Conservation (phyloP, 1,140 invertebrate genomes). For the Harlomillsia oculata region DNA sequence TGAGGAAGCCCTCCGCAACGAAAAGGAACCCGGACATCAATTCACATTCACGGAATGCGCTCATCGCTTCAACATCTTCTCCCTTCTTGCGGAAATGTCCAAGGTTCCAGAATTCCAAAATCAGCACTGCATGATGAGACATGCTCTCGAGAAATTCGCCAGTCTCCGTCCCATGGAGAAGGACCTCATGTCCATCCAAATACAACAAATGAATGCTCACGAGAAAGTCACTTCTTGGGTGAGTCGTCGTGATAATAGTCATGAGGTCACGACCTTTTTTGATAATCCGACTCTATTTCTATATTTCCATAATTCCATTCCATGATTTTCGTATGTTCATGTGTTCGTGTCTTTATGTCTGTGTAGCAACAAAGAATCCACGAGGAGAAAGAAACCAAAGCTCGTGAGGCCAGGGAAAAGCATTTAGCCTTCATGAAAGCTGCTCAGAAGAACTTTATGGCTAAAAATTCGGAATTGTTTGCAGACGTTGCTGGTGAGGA, state of each 20-base stretch:
- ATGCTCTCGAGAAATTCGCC: too few species aligned
- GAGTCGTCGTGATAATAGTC: too few species aligned
- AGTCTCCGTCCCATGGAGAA: too few species aligned
- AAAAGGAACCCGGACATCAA: slow-evolving; percentile 20
- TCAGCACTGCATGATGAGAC: slow-evolving; percentile 39
- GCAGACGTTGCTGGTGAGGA: slow-evolving; percentile 4
- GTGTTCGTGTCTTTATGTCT: too few species aligned
- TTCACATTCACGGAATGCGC: slow-evolving; percentile 13
- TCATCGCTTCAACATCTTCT: neutral
- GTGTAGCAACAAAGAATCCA: slow-evolving; percentile 1
- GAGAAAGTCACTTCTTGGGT: too few species aligned
- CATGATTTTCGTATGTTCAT: too few species aligned
- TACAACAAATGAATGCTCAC: neutral
- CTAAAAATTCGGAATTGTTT: slow-evolving; percentile 5
- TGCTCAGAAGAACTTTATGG: slow-evolving; percentile 9
- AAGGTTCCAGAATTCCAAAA: slow-evolving; percentile 44
- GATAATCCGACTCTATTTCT: too few species aligned
- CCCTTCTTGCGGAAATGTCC: neutral
- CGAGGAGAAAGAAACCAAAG: slow-evolving; percentile 2
- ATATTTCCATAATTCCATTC: too few species aligned
- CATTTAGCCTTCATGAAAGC: neutral
- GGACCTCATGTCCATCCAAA: neutral
- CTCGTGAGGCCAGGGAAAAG: neutral
- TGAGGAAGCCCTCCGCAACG: slow-evolving; percentile 56
- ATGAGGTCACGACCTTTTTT: too few species aligned